Base-by-base conservation (phyloP, 1,140 invertebrate species). In the Oreohelix idahoensis region DNA sequence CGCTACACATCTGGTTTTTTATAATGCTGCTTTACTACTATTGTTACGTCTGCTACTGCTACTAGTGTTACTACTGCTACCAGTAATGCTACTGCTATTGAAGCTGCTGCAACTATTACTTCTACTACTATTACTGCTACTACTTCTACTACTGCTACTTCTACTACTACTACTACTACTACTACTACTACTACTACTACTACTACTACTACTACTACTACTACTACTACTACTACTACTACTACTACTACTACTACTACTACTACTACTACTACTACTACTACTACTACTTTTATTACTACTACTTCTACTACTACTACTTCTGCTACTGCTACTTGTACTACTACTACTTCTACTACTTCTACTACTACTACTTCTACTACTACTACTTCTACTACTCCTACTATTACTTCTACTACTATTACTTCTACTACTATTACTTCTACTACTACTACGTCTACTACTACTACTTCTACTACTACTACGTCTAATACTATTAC, bases 81-180 rank as follows among this genome's bases (percentile, higher is more conserved):
- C 20, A 23, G 8, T 58, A 58, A 5, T 58, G 20, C 53, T 58
- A 58, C 53, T 58, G 20, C 53, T 58, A n/a, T n/a, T 58, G 20
- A 5, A 23, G 20, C 53, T 58, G 26, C 53, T 58, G 26, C 53
- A 23, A 58, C 53, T 58, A 58, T 20, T 23, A 35, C 70, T 5
- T 20, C 29, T 36, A 42, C 0, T 36, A 42, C 26, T 35, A 42
- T n/a, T n/a, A 73, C 70, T 36, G n/a, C 29, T 73, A 42, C 70
- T 73, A 11, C 70, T 73, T 20, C 70, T 73, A 26, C 70, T 73
- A 26, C 29, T 73, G n/a, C 20, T 73, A n/a, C 70, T 73, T 8
- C 11, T 73, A 73, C 70, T 73, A 73, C 70, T 73, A 73, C 70
- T 20, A 42, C 39, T 73, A 26, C 70, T 73, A n/a, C 70, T 58